Base-by-base conservation (phyloP, 2,797 vertebrate species). In the Moxostoma hubbsi region DNA sequence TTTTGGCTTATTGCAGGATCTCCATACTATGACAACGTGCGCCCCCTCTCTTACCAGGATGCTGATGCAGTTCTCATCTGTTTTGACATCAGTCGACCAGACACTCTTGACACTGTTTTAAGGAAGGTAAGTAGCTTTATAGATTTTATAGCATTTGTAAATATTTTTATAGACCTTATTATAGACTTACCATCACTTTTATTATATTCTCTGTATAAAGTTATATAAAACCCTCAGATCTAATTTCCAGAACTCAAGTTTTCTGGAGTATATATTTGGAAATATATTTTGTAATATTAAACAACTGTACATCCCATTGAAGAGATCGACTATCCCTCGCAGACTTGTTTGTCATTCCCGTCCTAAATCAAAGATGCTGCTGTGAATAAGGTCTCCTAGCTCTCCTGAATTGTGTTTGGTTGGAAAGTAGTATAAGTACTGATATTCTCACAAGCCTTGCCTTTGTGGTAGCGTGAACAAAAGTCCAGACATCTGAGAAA, bases 61-160 rank as follows among this genome's bases (percentile, higher is more conserved):
- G 95, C 95, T 0, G 96, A 97, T 0, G 96, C 95, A 0, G 96
- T 97, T 73, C 93, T 97, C 72, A 96, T 97, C 86, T 97, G 96
- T 88, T 97, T 96, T 82, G 96, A 97, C 87, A 94, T 97, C 87
- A 95, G 96, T 68, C 90, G 96, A 9, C 96, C 95, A 55, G 95
- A 96, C 89, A 97, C 96, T n/a, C 91, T 96, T 59, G 95, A 97
- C 83, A 96, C 94, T 0, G 95, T 96, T 73, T 90, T 96, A 4
- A 96, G 96, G 89, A 97, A 97, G 94, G 96, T 92, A 88, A 88
- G 93, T 91, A 13, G 10, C 55, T 66, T 43, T 57, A 68, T 65
- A 18, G 24, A 24, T 24, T 24, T 24, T 24, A n/a, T n/a, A n/a
- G 18, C 18, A 24, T 24, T 24, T 24, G 2, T 24, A 24, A 24